phyloP scores from a whole-genome alignment of 2,888 invertebrate genomes.

The Prenolepis imparis region DNA sequence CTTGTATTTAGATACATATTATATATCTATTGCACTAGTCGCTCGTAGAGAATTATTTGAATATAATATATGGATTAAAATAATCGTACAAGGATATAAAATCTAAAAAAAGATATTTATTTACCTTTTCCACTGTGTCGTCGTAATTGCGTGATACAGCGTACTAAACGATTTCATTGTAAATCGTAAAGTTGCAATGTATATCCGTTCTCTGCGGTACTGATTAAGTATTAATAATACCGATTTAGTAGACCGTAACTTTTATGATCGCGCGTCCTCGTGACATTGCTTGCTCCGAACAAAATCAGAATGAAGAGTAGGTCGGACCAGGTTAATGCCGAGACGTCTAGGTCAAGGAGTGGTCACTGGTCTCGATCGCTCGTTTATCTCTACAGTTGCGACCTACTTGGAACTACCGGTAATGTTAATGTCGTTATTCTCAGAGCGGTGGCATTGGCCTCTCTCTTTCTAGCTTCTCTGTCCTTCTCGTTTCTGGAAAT shows the following conservation, averaged over 20 bases:
- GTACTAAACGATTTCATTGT: neutral
- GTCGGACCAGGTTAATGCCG: constrained; percentile 67
- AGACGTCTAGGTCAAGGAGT: constrained; percentile 75
- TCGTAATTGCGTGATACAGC: neutral
- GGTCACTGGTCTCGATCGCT: constrained; percentile 71
- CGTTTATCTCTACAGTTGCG: constrained; percentile 71
- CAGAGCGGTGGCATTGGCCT: constrained; percentile 49
- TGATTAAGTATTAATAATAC: neutral
- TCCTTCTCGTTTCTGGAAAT: neutral
- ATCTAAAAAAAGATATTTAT: neutral
- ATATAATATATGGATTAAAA: neutral
- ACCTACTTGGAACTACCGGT: constrained; percentile 76
- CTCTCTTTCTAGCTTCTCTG: constrained; percentile 38
- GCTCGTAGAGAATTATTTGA: neutral
- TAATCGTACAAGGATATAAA: neutral
- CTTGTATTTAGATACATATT: neutral
- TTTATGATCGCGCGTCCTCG: constrained; percentile 8
- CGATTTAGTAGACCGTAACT: neutral
- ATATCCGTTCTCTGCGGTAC: neutral
- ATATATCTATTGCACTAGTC: neutral
- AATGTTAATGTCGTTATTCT: constrained; percentile 69
- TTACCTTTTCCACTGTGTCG: neutral
- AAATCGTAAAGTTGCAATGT: neutral
- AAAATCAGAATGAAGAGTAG: constrained; percentile 61
- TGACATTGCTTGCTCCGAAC: constrained; percentile 32